Percentiles rank a stretch among this genome's conserved stretches.
phyloP scores from a whole-genome alignment of 2,888 invertebrate genomes.

The Ichneumoninae sp. region DNA sequence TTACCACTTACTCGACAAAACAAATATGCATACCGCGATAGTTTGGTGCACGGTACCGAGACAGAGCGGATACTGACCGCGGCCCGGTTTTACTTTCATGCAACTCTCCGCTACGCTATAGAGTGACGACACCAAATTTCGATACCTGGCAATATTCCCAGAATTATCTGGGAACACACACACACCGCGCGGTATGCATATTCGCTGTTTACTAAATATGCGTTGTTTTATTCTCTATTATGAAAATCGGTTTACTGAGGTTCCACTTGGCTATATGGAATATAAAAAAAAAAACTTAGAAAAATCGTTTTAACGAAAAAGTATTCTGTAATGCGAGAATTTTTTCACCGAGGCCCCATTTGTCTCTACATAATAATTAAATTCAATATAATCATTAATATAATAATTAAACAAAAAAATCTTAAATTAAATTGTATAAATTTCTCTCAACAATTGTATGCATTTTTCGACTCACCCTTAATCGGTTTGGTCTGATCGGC shows the following conservation, averaged over 20 bases:
- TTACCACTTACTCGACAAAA: background rate
- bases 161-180: background rate
- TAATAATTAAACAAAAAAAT: too few species aligned
- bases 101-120: background rate
- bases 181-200: background rate
- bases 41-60: background rate
- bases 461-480: background rate
- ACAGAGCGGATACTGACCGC: background rate
- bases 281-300: too few species aligned
- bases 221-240: background rate
- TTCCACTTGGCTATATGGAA: background rate
- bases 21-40: background rate
- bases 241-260: background rate
- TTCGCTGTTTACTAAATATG: background rate
- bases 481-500: background rate
- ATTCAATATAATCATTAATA: too few species aligned
- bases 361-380: too few species aligned
- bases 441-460: background rate
- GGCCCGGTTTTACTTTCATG: constrained; percentile 8
- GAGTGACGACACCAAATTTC: constrained; percentile 8
- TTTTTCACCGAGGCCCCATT: too few species aligned
- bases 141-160: constrained; percentile 4
- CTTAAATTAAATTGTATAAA: background rate
- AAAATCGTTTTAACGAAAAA: too few species aligned
- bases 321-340: too few species aligned